Base-by-base conservation (phyloP, 2,888 invertebrate species). In the Cristatella mucedo region DNA sequence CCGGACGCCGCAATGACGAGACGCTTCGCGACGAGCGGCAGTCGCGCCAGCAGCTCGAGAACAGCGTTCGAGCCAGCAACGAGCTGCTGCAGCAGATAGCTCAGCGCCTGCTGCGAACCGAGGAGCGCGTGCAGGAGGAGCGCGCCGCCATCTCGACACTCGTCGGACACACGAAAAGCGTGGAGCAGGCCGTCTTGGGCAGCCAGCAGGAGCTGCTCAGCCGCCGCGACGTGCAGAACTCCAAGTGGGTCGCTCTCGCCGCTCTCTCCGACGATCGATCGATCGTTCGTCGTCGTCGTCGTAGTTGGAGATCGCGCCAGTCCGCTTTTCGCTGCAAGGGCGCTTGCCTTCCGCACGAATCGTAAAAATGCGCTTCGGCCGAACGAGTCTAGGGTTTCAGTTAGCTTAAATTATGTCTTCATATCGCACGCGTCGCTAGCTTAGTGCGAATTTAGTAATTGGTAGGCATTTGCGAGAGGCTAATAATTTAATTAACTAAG, bases 81-180 rank as follows among this genome's bases (percentile, higher is more conserved):
- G 62, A 62, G 42, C 48, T 59, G 7, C 54, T 63, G 13, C 40
- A 53, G 9, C 59, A 63, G 42, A 45, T 64, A 38, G 53, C 52
- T 38, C 33, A 44, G 11, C 44, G 63, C 4, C 49, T 65, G 13
- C 55, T 57, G 43, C 50, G 53, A 6, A 53, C 58, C 2, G 65
- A 65, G 38, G 61, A 64, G 21, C 53, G 53, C 33, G 46, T 58
- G 18, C 47, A 51, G 24, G 60, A 65, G 21, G 62, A 65, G 41
- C 53, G 53, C 38, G 41, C 52, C 4, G 52, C 59, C 1, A 42
- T 63, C 33, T 48, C 53, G 30, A 47, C 54, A 3, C 47, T 63
- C 33, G 53, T 57, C 33, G 52, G 48, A 32, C 60, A 63, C 42
- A 55, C 57, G 5, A 57, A 58, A 47, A 53, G 51, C 34, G 54